phyloP scores from a whole-genome alignment of 2,113 vertebrate genomes.

The Megaceryle maxima region DNA sequence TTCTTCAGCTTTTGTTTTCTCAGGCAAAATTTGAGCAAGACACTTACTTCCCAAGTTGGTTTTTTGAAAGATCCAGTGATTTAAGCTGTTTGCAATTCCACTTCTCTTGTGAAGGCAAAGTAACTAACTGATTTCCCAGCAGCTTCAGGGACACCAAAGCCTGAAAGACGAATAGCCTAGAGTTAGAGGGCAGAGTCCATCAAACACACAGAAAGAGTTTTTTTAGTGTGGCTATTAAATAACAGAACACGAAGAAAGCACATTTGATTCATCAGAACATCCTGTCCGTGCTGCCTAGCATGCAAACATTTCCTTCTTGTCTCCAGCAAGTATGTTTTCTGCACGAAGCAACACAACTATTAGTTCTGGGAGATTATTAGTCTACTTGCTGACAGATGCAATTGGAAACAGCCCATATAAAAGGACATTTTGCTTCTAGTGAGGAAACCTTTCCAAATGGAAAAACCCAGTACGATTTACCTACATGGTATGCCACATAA shows the following conservation, averaged over 20 bases:
- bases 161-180: slow-evolving; percentile 68
- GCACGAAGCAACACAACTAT: slow-evolving; percentile 15
- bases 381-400: slow-evolving; percentile 47
- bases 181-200: not conserved
- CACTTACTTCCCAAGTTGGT: slow-evolving; percentile 93
- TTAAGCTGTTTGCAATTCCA: slow-evolving; percentile 90
- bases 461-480: slow-evolving; percentile 37
- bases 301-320: slow-evolving; percentile 24
- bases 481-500: not conserved
- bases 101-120: slow-evolving; percentile 81
- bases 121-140: slow-evolving; percentile 84
- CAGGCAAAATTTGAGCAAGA: not conserved
- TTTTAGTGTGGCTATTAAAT: not conserved
- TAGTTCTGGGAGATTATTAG: slow-evolving; percentile 12
- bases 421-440: not conserved
- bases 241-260: slow-evolving; percentile 36
- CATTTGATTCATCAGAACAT: slow-evolving; percentile 54
- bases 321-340: slow-evolving; percentile 1
- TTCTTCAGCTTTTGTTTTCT: slow-evolving; percentile 33
- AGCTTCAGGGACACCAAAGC: slow-evolving; percentile 84
- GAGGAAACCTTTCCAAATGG: slow-evolving; percentile 32
- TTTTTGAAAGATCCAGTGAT: slow-evolving; percentile 92
- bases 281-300: slow-evolving; percentile 40
- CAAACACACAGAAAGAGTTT: not conserved
- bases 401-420: slow-evolving; percentile 16